These are phyloP conservation scores for Agapornis canus DNA, from an alignment of 2,797 vertebrate genomes.

Conservation along the genomic window DNA sequence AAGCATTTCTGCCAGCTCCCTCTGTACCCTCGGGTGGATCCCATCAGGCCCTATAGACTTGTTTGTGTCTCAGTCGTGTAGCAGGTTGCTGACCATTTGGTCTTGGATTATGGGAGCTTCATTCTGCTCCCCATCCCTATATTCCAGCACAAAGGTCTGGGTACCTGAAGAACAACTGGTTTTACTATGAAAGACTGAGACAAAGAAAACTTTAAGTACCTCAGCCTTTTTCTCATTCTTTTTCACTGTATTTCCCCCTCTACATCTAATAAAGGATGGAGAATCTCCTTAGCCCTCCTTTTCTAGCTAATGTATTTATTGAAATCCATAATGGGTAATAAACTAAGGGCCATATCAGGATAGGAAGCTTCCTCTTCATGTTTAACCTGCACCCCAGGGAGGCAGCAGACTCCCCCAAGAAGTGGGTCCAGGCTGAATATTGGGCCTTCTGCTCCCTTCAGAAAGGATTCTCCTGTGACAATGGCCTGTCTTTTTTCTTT, in stretches of 20 bases:
- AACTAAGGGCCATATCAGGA: not conserved
- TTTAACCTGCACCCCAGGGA: not conserved
- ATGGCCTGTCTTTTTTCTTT: not conserved
- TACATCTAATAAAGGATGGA: not conserved
- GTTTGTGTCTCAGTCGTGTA: not conserved
- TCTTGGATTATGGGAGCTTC: not conserved
- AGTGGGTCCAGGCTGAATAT: not conserved
- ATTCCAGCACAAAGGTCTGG: not conserved
- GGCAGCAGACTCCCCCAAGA: not conserved
- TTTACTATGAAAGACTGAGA: not conserved
- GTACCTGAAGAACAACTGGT: not conserved
- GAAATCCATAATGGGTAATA: not conserved
- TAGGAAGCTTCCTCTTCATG: not conserved
- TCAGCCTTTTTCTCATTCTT: not conserved
- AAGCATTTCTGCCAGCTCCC: not conserved
- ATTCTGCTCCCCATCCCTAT: not conserved
- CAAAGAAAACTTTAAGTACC: not conserved
- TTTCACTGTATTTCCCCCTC: not conserved
- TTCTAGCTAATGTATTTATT: not conserved
- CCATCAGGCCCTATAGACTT: not conserved
- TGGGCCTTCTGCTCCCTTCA: not conserved
- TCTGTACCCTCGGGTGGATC: not conserved
- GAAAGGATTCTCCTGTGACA: not conserved
- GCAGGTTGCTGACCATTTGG: not conserved
- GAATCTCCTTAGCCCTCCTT: not conserved